These are phyloP conservation scores for Temnothorax nylanderi DNA, from an alignment of 1,140 invertebrate genomes.

Conservation along the genomic window DNA sequence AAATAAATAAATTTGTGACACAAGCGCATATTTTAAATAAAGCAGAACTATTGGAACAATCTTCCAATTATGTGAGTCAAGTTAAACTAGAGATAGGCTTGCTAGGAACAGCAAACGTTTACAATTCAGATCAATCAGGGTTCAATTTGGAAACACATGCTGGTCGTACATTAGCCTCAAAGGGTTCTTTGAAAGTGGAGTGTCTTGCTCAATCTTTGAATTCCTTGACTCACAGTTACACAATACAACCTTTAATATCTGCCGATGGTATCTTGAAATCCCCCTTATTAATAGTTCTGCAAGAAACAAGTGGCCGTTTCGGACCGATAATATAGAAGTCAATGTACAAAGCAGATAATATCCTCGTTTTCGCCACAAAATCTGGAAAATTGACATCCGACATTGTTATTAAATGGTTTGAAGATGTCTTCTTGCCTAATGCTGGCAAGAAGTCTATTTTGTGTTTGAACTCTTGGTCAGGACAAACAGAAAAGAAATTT, in stretches of 20 bases:
- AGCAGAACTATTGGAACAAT: not conserved
- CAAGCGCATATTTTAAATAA: not conserved
- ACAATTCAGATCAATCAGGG: not conserved
- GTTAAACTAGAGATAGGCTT: slow-evolving; percentile 4
- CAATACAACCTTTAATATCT: not conserved
- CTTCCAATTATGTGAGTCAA: not conserved
- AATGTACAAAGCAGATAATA: slow-evolving; percentile 7
- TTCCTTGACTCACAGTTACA: not conserved
- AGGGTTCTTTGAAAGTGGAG: not conserved
- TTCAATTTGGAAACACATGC: slow-evolving; percentile 6
- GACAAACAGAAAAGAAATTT: not conserved
- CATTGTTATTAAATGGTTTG: not conserved
- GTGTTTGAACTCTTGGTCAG: not conserved
- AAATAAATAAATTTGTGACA: not conserved
- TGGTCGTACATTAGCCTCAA: not conserved
- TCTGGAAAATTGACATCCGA: slow-evolving; percentile 9
- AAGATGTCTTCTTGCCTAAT: not conserved
- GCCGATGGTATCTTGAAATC: not conserved
- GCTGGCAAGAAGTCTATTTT: not conserved
- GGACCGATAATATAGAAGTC: not conserved
- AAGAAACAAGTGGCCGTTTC: not conserved
- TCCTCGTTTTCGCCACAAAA: not conserved
- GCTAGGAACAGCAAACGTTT: not conserved
- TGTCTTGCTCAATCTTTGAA: not conserved
- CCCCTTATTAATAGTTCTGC: not conserved